Evolutionary conservation across 2,888 invertebrate species (phyloP).

Genomic region (Globia sparganii): DNA sequence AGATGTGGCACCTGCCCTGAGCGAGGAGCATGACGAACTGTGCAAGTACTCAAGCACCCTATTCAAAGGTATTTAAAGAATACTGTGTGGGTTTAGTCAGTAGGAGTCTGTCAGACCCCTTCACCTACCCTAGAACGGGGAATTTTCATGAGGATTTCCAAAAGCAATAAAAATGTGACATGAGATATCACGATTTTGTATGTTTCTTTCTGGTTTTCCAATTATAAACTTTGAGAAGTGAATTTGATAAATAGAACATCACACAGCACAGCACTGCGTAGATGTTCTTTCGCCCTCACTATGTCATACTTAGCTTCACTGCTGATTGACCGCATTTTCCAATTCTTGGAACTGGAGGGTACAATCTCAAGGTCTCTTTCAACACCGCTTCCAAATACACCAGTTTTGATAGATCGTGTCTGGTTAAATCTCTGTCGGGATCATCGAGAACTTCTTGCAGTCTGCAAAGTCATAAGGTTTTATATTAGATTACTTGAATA

Average conservation of each 20-base stretch:
- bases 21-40: neutral
- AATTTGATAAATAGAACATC: neutral
- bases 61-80: neutral
- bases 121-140: too few species aligned
- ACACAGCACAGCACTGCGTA: neutral
- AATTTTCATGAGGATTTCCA: neutral
- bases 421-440: slow-evolving; percentile 43
- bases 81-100: neutral
- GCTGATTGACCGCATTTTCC: neutral
- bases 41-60: neutral
- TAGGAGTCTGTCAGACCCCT: too few species aligned
- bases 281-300: neutral
- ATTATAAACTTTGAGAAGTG: neutral
- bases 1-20: neutral
- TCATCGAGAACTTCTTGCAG: slow-evolving; percentile 14
- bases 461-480: neutral
- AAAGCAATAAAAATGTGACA: neutral
- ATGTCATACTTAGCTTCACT: slow-evolving; percentile 28
- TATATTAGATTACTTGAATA: too few species aligned
- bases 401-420: slow-evolving; percentile 47
- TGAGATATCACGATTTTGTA: neutral
- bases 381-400: slow-evolving; percentile 59
- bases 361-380: slow-evolving; percentile 55
- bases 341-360: slow-evolving; percentile 35
- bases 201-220: neutral